Evolutionary conservation across 2,888 invertebrate genomes (phyloP).

Genomic region (Lordiphosa andalusiaca): DNA sequence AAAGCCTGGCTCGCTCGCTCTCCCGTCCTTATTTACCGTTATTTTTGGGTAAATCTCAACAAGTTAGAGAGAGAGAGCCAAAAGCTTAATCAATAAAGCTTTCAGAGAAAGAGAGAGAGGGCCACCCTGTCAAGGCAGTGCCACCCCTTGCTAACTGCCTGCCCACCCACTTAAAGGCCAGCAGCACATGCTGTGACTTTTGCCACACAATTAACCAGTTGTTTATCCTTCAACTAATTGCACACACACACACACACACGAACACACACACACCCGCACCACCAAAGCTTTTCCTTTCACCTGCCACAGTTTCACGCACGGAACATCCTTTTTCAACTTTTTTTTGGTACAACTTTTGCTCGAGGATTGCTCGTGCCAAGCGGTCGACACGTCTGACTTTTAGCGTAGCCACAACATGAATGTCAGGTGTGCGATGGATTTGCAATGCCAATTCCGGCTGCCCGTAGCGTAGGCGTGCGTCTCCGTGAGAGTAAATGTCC

Average conservation of each 20-base stretch:
- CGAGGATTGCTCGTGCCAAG: constrained; percentile 22
- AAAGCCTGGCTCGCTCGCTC: constrained; percentile 1
- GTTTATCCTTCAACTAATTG: too few relatives aligned
- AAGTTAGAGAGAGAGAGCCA: neutral
- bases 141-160: constrained; percentile 32
- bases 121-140: constrained; percentile 1
- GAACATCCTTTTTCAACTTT: constrained; percentile 12
- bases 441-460: constrained; percentile 59
- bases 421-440: constrained; percentile 71
- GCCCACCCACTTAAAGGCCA: neutral
- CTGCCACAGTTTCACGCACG: neutral
- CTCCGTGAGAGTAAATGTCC: constrained; percentile 27
- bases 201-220: too few relatives aligned
- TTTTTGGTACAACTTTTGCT: constrained; percentile 19
- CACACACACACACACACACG: too few relatives aligned
- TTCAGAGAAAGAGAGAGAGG: constrained; percentile 7
- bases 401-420: constrained; percentile 75
- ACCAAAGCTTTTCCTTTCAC: neutral
- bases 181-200: too few relatives aligned
- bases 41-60: constrained; percentile 8
- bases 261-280: too few relatives aligned
- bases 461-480: constrained; percentile 34
- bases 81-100: constrained; percentile 9
- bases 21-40: constrained; percentile 6
- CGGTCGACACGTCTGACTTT: constrained; percentile 74